Percentiles rank a stretch among this genome's conserved stretches.
Conservation (phyloP, 1,140 invertebrate species). For the Rhynchophorus ferrugineus region DNA sequence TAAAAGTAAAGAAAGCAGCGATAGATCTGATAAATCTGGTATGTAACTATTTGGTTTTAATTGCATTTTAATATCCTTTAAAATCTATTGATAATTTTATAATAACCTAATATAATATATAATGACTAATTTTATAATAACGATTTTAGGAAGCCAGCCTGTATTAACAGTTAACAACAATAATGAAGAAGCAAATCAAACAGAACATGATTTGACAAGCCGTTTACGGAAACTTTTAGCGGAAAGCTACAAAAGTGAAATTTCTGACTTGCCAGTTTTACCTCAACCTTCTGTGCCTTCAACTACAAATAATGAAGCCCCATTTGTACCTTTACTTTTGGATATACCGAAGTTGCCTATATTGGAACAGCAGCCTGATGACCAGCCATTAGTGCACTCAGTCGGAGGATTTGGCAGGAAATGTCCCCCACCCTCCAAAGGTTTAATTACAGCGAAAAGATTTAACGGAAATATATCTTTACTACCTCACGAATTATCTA, state of each 20-base stretch:
- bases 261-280: background rate
- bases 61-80: background rate
- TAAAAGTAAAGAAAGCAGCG: background rate
- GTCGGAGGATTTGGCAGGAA: slow-evolving; percentile 14
- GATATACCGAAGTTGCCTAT: slow-evolving; percentile 36
- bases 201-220: slow-evolving; percentile 12
- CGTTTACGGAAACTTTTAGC: slow-evolving; percentile 14
- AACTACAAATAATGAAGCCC: background rate
- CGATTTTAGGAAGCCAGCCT: too few species aligned
- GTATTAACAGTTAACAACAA: too few species aligned
- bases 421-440: slow-evolving; percentile 34
- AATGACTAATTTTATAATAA: too few species aligned
- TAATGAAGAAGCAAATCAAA: slow-evolving; percentile 1
- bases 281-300: background rate
- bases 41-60: background rate
- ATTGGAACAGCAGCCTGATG: slow-evolving; percentile 17
- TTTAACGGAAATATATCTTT: slow-evolving; percentile 39
- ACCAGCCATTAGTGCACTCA: background rate
- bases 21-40: background rate
- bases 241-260: slow-evolving; percentile 2
- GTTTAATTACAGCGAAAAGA: slow-evolving; percentile 26
- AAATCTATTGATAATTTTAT: too few species aligned
- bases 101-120: too few species aligned
- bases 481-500: slow-evolving; percentile 55
- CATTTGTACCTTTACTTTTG: slow-evolving; percentile 27